Base-by-base conservation (phyloP, 2,797 vertebrate species). In the Choloepus didactylus region DNA sequence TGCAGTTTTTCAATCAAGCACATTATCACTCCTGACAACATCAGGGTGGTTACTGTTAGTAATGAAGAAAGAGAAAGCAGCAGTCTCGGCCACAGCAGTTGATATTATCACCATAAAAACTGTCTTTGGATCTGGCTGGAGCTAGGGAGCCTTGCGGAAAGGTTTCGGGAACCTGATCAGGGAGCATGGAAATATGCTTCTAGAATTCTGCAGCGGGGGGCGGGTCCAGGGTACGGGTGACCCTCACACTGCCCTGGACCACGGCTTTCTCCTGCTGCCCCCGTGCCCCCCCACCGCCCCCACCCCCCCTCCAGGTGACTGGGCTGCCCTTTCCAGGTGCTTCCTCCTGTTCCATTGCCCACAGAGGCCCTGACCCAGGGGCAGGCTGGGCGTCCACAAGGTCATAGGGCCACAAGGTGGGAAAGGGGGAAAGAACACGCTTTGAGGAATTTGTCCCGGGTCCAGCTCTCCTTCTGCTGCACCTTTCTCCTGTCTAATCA, bases 321-420 rank as follows among this genome's bases (percentile, higher is more conserved):
- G 29, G 19, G 69, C 16, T n/a, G n/a, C 9, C 15, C 87, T 51
- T 56, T 29, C 4, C 18, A 69, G 69, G 51, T 11, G 35, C 8
- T 51, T 82, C 3, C n/a, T 35, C 60, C n/a, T 69, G 2, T 67
- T 67, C 25, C 82, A 25, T 56, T 56, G 15, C 15, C 67, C 19
- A 6, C 15, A 75, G 9, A 23, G 19, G 56, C 56, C 56, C 56
- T 6, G 56, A 56, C 18, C 18, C 19, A 56, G 19, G 56, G 7
- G 18, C 9, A 21, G 86, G 12, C 3, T 0, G 0, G 9, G 11
- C 15, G 0, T 44, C 21, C n/a, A 21, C 29, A 7, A 46, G 41
- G 16, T 8, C 4, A 44, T 44, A 44, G 41, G 41, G 41, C 4
- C 41, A 44, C 41, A 44, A 44, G 41, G 41, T 44, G 41, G 21